Conservation (phyloP, 1,140 invertebrate genomes). For the Drosophila triauraria region DNA sequence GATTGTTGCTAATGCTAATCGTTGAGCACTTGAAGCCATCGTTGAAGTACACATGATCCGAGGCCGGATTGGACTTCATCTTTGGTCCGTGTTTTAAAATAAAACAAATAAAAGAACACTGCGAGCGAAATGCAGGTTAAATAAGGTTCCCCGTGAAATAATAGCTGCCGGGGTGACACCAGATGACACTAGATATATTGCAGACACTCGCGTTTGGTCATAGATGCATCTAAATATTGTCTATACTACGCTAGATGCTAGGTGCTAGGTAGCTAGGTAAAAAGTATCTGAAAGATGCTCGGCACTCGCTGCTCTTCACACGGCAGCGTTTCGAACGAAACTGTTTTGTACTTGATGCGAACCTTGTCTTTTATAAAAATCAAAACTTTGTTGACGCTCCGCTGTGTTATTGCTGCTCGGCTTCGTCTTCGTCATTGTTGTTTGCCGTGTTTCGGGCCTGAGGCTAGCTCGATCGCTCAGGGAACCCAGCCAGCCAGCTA, state of each 20-base stretch:
- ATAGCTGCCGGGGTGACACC: neutral
- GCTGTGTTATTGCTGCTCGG: slow-evolving; percentile 30
- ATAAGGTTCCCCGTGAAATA: neutral
- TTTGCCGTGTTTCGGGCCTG: slow-evolving; percentile 17
- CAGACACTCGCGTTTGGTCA: slow-evolving; percentile 11
- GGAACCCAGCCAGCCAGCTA: slow-evolving; percentile 17
- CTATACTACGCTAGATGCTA: neutral
- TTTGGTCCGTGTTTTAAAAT: slow-evolving; percentile 15
- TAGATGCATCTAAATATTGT: slow-evolving; percentile 13
- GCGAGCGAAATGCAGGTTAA: slow-evolving; percentile 15
- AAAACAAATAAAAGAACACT: slow-evolving; percentile 18
- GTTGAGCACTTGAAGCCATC: slow-evolving; percentile 81
- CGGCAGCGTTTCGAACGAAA: slow-evolving; percentile 66
- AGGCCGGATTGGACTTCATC: slow-evolving; percentile 77
- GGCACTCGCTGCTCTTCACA: slow-evolving; percentile 47
- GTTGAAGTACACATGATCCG: slow-evolving; percentile 80
- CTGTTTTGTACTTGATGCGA: slow-evolving; percentile 76
- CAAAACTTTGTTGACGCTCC: slow-evolving; percentile 57
- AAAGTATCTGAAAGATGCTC: slow-evolving; percentile 28
- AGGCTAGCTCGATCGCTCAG: slow-evolving; percentile 14
- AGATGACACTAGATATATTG: slow-evolving; percentile 7
- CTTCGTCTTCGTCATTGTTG: slow-evolving; percentile 34
- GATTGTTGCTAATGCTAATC: slow-evolving; percentile 70
- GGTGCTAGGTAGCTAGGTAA: neutral
- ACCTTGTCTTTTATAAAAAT: slow-evolving; percentile 79